Base-by-base conservation (phyloP, 1,140 invertebrate genomes). In the Pseudomyrmex cubaensis region DNA sequence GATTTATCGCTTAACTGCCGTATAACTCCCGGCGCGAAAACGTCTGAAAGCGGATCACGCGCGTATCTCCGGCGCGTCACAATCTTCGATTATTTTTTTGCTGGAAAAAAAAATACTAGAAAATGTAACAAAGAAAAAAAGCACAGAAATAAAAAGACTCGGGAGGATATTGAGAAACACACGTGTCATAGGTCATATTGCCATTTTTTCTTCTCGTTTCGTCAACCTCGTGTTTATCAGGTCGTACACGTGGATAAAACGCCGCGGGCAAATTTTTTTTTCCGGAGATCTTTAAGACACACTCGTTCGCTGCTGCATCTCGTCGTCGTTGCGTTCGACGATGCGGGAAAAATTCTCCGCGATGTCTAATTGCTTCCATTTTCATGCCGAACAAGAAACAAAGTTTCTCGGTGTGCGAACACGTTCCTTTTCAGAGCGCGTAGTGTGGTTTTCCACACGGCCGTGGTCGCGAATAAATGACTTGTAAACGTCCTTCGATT, bases 181-280 rank as follows among this genome's bases (percentile, higher is more conserved):
- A 0, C 52, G 25, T 35, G 3, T 1, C 46, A 25, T 20, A 75
- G 15, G 13, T 50, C 50, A 44, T 20, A 22, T 54, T 76, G 7
- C 2, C 15, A 44, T 44, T 62, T 54, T 82, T 44, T 22, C 4
- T 72, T 52, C 50, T 73, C 15, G 0, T 82, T 70, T 63, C 7
- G 25, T 74, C 25, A 82, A 73, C 22, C 46, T 72, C 8, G 63
- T 66, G 25, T 75, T 82, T 52, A 67, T 15, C 20, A 35, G n/a
- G 20, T 35, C 5, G 70, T 3, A 25, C 25, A 25, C 25, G 25
- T 3, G 3, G 15, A 25, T 25, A 25, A 25, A 25, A 25, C 25
- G 48, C 44, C 2, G n/a, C 35, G 12, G 3, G 7, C 25, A 15
- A 15, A 52, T 59, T 78, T 78, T 78, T 78, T 25, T 25, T 25